Conservation (phyloP, 2,888 invertebrate species). For the Ophion slaviceki region DNA sequence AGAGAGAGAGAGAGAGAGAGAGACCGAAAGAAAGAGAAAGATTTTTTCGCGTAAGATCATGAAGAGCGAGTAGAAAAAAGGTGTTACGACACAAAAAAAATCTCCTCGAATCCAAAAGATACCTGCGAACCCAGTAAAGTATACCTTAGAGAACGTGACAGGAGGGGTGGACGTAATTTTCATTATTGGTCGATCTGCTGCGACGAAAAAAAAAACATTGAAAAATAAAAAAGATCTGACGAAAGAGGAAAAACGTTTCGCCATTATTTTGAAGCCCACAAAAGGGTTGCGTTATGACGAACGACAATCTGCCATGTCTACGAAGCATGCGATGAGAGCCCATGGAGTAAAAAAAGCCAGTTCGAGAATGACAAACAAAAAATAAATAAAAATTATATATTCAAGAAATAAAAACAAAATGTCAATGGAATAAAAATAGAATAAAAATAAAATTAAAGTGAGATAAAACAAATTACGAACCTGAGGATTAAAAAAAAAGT, state of each 20-base stretch:
- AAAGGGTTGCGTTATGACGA: slow-evolving; percentile 15
- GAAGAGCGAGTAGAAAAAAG: slow-evolving; percentile 53
- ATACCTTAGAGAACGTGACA: slow-evolving; percentile 77
- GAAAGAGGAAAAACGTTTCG: slow-evolving; percentile 3
- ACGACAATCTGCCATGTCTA: slow-evolving; percentile 21
- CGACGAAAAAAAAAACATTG: slow-evolving; percentile 9
- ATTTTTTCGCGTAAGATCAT: slow-evolving; percentile 22
- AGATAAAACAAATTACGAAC: background rate
- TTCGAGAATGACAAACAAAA: background rate
- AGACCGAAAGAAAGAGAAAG: background rate
- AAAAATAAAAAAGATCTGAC: slow-evolving; percentile 1
- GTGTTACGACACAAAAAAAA: slow-evolving; percentile 69
- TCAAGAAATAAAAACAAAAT: slow-evolving; percentile 17
- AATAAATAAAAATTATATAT: background rate
- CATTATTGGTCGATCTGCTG: slow-evolving; percentile 19
- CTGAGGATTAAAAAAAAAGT: background rate
- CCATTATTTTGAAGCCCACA: background rate
- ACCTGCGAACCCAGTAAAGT: slow-evolving; percentile 81
- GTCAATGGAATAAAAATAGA: background rate
- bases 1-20: background rate
- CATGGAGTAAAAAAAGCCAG: background rate
- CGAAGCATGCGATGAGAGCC: slow-evolving; percentile 33
- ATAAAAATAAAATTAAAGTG: background rate
- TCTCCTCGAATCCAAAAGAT: slow-evolving; percentile 75
- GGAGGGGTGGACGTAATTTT: slow-evolving; percentile 79